A percentile compares a stretch with the other conserved stretches of the same genome.
These are phyloP conservation scores for Chloroceryle aenea DNA, from an alignment of 2,113 vertebrate species.

Conservation along the genomic window DNA sequence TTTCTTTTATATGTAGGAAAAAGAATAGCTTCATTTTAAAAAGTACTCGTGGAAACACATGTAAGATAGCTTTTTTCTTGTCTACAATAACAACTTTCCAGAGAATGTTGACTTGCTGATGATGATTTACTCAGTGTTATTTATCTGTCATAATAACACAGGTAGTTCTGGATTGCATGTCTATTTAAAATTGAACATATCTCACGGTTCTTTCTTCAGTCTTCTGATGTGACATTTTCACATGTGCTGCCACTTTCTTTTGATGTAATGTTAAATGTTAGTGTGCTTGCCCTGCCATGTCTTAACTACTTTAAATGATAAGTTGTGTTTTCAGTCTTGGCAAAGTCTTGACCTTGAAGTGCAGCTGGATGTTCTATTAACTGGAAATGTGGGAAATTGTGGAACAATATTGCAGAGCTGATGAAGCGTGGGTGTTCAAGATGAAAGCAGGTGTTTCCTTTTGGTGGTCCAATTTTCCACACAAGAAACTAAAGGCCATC, in stretches of 20 bases:
- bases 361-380: constrained; percentile 51
- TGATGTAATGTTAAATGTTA: neutral
- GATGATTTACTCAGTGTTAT: neutral
- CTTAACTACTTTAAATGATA: neutral
- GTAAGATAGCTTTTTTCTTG: neutral
- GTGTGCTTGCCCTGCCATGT: neutral
- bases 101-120: neutral
- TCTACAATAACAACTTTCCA: neutral
- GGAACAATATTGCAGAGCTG: constrained; percentile 59
- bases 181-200: neutral
- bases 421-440: constrained; percentile 35
- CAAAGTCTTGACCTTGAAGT: constrained; percentile 42
- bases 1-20: neutral
- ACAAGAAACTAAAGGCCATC: constrained; percentile 19
- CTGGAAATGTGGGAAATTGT: neutral
- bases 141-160: neutral
- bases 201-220: neutral
- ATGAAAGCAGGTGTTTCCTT: constrained; percentile 79
- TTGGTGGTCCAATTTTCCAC: constrained; percentile 52
- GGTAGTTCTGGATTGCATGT: neutral
- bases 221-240: neutral
- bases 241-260: neutral
- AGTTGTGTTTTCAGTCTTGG: neutral
- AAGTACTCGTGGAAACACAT: neutral
- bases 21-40: neutral